Percentiles rank a stretch among this genome's conserved stretches.
Evolutionary conservation across 2,113 vertebrate species (phyloP).

Genomic region (Glareola pratincola): DNA sequence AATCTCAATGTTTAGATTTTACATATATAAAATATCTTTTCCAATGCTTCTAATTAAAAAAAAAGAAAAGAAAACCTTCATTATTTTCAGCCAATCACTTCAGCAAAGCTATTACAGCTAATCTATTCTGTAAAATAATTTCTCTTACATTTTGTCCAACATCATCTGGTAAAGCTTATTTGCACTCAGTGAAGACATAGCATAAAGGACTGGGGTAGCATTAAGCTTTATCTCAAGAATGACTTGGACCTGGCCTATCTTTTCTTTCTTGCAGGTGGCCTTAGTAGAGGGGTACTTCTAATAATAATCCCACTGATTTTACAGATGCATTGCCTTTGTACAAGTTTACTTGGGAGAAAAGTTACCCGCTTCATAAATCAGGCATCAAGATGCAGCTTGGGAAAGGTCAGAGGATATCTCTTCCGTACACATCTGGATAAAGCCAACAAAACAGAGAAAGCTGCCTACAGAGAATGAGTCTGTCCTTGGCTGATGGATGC

Average conservation of each 20-base stretch:
- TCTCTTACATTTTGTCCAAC: neutral
- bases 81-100: neutral
- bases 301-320: neutral
- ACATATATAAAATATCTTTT: neutral
- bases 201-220: neutral
- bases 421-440: neutral
- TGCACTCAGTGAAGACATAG: neutral
- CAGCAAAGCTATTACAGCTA: neutral
- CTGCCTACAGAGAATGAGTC: neutral
- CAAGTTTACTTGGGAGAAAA: neutral
- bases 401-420: neutral
- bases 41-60: neutral
- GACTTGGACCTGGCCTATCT: neutral
- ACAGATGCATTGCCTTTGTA: neutral
- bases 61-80: neutral
- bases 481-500: neutral
- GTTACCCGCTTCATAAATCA: neutral
- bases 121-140: neutral
- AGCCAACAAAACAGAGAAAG: neutral
- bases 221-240: neutral
- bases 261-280: neutral
- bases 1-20: neutral
- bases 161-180: neutral
- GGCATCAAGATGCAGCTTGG: neutral
- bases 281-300: neutral